Conservation (phyloP, 1,140 invertebrate genomes). For the Drosophila mojavensis region DNA sequence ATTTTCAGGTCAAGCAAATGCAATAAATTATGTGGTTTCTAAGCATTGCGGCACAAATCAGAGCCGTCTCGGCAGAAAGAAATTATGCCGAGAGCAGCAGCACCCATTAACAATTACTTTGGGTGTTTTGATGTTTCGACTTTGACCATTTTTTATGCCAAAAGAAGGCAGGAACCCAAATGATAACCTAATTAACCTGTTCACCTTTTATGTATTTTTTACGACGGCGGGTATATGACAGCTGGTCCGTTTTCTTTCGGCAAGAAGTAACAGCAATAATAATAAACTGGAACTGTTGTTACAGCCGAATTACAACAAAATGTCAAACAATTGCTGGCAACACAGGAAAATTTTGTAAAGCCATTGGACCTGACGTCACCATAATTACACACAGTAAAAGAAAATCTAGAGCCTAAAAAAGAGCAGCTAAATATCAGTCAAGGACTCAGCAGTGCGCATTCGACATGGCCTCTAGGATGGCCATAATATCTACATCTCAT, state of each 20-base stretch:
- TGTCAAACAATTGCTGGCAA: slow-evolving; percentile 45
- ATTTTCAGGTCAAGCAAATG: background rate
- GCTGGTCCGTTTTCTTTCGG: slow-evolving; percentile 1
- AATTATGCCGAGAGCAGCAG: slow-evolving; percentile 49
- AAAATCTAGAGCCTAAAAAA: slow-evolving; percentile 28
- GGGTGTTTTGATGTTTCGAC: slow-evolving; percentile 17
- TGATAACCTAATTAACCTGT: slow-evolving; percentile 67
- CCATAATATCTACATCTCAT: slow-evolving; percentile 2
- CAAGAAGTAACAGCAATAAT: slow-evolving; percentile 11
- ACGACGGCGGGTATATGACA: background rate
- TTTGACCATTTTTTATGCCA: slow-evolving; percentile 33
- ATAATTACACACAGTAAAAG: slow-evolving; percentile 27
- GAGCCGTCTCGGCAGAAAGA: background rate
- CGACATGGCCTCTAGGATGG: background rate
- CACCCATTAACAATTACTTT: slow-evolving; percentile 69
- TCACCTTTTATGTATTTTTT: slow-evolving; percentile 47
- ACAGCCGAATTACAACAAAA: slow-evolving; percentile 58
- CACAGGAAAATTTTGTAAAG: slow-evolving; percentile 7
- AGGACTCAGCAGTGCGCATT: background rate
- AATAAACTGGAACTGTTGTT: slow-evolving; percentile 36
- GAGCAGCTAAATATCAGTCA: background rate
- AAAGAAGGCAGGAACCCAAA: slow-evolving; percentile 40
- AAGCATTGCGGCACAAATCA: background rate
- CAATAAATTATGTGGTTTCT: slow-evolving; percentile 7
- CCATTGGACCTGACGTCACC: background rate